Evolutionary conservation across 92 coral and sea anemone genomes (phyloP), one percentile per base, ranked within the genome.

Genomic region (Desmophyllum pertusum): DNA sequence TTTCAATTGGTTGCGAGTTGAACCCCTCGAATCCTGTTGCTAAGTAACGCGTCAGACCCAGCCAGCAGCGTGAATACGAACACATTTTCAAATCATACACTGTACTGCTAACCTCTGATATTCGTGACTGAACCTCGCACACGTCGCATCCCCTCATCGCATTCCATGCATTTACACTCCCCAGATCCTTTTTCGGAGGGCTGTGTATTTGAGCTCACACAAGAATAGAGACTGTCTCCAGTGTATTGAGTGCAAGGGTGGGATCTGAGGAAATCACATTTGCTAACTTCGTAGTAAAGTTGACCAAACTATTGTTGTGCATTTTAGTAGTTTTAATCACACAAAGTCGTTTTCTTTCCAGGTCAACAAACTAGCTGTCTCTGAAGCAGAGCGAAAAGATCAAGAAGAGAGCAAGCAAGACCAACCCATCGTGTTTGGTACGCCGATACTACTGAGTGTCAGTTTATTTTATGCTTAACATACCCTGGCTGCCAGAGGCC

Each of bases 371-470:
- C 86, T 97, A 65, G 88, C 98, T 38, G 93, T 90, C 62, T 94
- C 95, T 4, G 99, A 97, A 85, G 98, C 98, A 50, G 99, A 97
- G 84, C 89, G 99, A 65, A 97, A 97, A 83, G 99, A 97, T 74
- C 99, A 97, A 85, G 99, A 97, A 74, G 99, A 97, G 43, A 97
- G 93, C 67, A 92, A 95, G 63, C 99, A 97, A 86, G 99, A 97
- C 72, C 93, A 93, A 61, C 99, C 99, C 39, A 85, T 97, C 62
- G 99, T 97, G 63, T 97, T 97, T 79, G 99, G 99, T 97, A 84
- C 36, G n/a, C n/a, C n/a, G 98, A 46, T 64, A 25, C 48, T 9
- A 21, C 9, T n/a, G 15, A 5, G 43, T 31, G 9, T 8, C 10
- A 30, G 39, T 25, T 66, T 21, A 0, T 40, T 37, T 21, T 65